phyloP scores from a whole-genome alignment of 2,113 vertebrate species.

The Eupsittula cactorum region DNA sequence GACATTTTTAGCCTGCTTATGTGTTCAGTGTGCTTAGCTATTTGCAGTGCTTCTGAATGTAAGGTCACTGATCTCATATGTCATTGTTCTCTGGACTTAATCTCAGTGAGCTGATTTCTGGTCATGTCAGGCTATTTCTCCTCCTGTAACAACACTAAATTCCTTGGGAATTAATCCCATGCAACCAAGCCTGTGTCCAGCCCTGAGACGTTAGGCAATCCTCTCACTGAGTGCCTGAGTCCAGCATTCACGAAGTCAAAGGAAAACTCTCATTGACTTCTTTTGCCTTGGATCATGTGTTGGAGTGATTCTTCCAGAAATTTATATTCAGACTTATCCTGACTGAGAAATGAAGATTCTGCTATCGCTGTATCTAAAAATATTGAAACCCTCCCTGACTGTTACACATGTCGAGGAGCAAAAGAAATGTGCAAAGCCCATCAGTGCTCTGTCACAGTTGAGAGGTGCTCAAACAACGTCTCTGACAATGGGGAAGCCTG shows the following conservation, averaged over 20 bases:
- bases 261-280: neutral
- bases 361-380: neutral
- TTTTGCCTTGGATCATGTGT: neutral
- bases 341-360: neutral
- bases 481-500: slow-evolving; percentile 63
- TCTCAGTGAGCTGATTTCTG: neutral
- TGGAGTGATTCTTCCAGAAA: neutral
- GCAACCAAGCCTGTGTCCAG: neutral
- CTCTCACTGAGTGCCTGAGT: neutral
- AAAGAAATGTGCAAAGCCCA: neutral
- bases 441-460: slow-evolving; percentile 15
- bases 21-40: neutral
- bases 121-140: neutral
- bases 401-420: neutral
- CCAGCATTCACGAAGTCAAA: neutral
- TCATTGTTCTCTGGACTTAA: neutral
- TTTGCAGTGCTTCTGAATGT: neutral
- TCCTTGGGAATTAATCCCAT: neutral
- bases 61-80: neutral
- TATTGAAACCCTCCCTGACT: neutral
- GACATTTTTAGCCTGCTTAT: neutral
- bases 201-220: neutral
- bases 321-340: neutral
- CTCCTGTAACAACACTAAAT: neutral
- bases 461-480: neutral